phyloP scores from a whole-genome alignment of 1,140 invertebrate genomes.

The Helicoverpa armigera region DNA sequence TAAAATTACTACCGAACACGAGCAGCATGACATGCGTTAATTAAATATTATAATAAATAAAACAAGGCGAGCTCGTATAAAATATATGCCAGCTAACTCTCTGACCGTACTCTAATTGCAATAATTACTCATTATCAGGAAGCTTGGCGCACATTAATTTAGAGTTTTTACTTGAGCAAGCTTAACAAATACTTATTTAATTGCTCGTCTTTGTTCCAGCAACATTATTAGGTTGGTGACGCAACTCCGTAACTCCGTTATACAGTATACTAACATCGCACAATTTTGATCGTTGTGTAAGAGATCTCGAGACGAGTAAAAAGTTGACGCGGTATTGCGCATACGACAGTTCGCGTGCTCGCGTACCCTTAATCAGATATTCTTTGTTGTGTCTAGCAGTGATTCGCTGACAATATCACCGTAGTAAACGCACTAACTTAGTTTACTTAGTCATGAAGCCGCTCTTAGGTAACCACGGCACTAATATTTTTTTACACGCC shows the following conservation, averaged over 20 bases:
- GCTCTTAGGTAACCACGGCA: conserved; percentile 40
- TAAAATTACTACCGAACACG: conserved; percentile 36
- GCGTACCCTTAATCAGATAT: conserved; percentile 67
- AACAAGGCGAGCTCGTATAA: conserved; percentile 57
- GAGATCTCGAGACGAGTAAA: conserved; percentile 57
- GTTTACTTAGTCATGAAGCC: conserved; percentile 33
- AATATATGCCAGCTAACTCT: conserved; percentile 59
- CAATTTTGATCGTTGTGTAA: conserved; percentile 76
- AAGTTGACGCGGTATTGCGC: conserved; percentile 60
- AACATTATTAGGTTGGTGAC: conserved; percentile 76
- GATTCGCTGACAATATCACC: conserved; percentile 44
- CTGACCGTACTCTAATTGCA: conserved; percentile 80
- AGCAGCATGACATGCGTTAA: conserved; percentile 57
- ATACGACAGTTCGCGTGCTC: conserved; percentile 66
- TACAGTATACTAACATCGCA: conserved; percentile 58
- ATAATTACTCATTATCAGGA: conserved; percentile 84
- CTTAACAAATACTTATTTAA: conserved; percentile 83
- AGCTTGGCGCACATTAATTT: conserved; percentile 79
- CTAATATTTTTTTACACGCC: conserved; percentile 42
- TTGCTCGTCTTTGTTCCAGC: conserved; percentile 77
- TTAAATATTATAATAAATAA: conserved; percentile 59
- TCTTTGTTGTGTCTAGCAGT: conserved; percentile 61
- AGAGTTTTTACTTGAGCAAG: conserved; percentile 74
- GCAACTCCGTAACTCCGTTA: conserved; percentile 67
- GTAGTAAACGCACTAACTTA: conserved; percentile 31